Conservation (phyloP, 2,113 vertebrate species). For the Hippocampus abdominalis region DNA sequence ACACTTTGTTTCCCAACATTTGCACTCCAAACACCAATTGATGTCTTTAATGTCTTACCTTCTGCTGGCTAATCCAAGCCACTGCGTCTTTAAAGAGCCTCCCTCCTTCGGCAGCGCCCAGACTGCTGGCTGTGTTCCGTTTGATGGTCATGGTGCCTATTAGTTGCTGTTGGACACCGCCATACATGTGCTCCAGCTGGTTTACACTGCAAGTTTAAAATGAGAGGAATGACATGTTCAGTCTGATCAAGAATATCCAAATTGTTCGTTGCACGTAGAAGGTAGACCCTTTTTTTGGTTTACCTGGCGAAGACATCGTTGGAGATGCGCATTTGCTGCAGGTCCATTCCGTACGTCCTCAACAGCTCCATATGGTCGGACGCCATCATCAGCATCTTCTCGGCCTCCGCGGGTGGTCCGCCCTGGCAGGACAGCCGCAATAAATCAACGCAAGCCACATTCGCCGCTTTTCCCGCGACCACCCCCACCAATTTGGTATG, state of each 20-base stretch:
- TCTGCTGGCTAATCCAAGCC: conserved; percentile 87
- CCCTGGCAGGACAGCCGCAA: conserved; percentile 40
- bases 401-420: conserved; percentile 50
- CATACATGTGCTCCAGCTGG: conserved; percentile 31
- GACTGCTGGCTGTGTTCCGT: conserved; percentile 65
- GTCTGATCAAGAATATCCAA: background rate
- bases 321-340: conserved; percentile 77
- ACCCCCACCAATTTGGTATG: background rate
- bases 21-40: background rate
- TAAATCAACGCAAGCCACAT: background rate
- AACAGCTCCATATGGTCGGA: conserved; percentile 79
- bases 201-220: conserved; percentile 45
- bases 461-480: background rate
- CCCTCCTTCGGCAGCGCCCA: conserved; percentile 72
- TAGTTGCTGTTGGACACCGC: conserved; percentile 27
- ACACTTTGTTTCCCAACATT: background rate
- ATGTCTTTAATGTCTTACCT: conserved; percentile 68
- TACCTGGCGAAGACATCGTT: conserved; percentile 80
- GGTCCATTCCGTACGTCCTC: conserved; percentile 67
- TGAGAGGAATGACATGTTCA: conserved; percentile 2
- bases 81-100: conserved; percentile 80
- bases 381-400: conserved; percentile 72
- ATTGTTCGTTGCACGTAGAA: background rate
- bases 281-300: background rate
- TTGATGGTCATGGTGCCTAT: conserved; percentile 34